These are phyloP conservation scores for Thelaira solivaga DNA, from an alignment of 2,888 invertebrate species.

Conservation along the genomic window DNA sequence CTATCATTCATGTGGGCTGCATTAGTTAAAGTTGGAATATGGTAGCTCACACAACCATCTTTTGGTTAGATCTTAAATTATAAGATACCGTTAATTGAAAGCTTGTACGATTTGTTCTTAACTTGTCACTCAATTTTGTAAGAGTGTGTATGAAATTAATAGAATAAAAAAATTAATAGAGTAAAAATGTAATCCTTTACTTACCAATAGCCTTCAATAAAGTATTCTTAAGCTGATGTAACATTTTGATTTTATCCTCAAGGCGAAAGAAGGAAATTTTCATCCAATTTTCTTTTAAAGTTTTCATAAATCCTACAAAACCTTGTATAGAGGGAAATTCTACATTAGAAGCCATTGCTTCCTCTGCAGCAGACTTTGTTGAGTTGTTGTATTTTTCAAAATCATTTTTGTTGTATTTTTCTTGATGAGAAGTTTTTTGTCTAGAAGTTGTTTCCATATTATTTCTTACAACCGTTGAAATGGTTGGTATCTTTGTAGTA, in stretches of 20 bases:
- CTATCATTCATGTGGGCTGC: too few species aligned
- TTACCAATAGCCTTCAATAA: constrained; percentile 84
- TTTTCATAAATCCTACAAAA: constrained; percentile 73
- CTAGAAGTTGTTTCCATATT: constrained; percentile 65
- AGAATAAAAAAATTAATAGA: too few species aligned
- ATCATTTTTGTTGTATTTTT: constrained; percentile 12
- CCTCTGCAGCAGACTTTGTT: constrained; percentile 16
- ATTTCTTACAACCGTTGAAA: neutral
- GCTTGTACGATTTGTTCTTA: too few species aligned
- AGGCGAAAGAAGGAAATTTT: constrained; percentile 71
- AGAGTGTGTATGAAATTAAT: too few species aligned
- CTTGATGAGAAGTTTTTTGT: constrained; percentile 1
- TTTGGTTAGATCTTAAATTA: too few species aligned
- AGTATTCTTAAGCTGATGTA: constrained; percentile 76
- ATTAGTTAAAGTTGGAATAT: too few species aligned
- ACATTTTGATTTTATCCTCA: constrained; percentile 72
- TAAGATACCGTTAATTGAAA: too few species aligned
- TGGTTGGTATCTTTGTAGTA: neutral
- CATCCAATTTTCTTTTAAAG: constrained; percentile 71
- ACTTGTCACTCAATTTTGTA: too few species aligned
- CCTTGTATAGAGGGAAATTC: constrained; percentile 71
- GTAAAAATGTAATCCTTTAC: neutral
- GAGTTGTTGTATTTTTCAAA: constrained; percentile 53
- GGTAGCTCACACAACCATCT: too few species aligned
- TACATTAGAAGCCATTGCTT: constrained; percentile 26